phyloP scores from a whole-genome alignment of 2,113 vertebrate genomes.

The Entomyzon cyanotis region DNA sequence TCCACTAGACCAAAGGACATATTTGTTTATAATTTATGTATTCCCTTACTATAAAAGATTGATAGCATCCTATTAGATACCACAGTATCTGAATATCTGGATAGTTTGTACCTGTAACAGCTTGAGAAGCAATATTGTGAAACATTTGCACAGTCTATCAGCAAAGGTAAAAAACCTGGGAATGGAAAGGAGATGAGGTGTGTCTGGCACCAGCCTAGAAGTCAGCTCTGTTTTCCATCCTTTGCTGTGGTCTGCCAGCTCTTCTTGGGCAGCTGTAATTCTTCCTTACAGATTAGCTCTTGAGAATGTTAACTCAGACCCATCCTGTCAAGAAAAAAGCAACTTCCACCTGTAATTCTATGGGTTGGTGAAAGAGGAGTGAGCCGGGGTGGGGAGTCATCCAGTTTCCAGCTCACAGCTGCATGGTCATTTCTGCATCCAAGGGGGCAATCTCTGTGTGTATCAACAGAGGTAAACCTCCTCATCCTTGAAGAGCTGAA shows the following conservation, averaged over 20 bases:
- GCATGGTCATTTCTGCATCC: neutral
- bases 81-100: conserved; percentile 68
- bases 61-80: conserved; percentile 73
- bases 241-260: neutral
- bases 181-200: neutral
- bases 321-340: neutral
- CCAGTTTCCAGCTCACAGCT: neutral
- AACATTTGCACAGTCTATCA: conserved; percentile 16
- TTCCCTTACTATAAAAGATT: conserved; percentile 78
- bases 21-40: conserved; percentile 85
- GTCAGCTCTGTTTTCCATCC: neutral
- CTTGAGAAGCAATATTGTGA: conserved; percentile 25
- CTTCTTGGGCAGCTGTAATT: neutral
- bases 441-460: neutral
- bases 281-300: neutral
- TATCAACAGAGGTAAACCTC: neutral
- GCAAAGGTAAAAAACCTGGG: neutral
- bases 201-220: neutral
- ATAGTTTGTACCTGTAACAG: conserved; percentile 71
- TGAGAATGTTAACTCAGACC: neutral
- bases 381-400: too few relatives aligned
- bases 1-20: conserved; percentile 76
- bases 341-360: neutral
- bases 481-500: neutral
- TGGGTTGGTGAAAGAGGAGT: neutral